Conservation (phyloP, 1,140 invertebrate species). For the Eueides isabella region DNA sequence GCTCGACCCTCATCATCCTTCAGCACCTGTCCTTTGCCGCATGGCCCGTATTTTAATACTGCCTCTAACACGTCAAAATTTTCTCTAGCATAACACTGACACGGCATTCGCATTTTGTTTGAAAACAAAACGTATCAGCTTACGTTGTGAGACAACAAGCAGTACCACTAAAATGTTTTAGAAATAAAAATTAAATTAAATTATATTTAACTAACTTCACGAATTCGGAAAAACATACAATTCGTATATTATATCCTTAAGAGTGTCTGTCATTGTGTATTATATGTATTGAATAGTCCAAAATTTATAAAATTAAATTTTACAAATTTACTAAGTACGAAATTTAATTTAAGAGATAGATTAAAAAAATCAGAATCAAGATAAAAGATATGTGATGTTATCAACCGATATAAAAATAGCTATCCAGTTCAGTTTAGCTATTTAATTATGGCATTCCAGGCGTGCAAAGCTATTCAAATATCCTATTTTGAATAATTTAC, state of each 20-base stretch:
- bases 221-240: background rate
- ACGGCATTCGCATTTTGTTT: slow-evolving; percentile 28
- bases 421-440: too few species aligned
- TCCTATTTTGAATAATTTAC: too few species aligned
- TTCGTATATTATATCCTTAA: too few species aligned
- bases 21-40: slow-evolving; percentile 46
- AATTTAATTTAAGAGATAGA: too few species aligned
- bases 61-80: slow-evolving; percentile 46
- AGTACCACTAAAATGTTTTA: background rate
- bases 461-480: too few species aligned
- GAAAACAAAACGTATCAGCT: slow-evolving; percentile 19
- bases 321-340: too few species aligned
- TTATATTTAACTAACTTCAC: background rate
- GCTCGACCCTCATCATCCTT: slow-evolving; percentile 44
- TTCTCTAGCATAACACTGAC: slow-evolving; percentile 40
- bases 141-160: background rate
- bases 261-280: too few species aligned
- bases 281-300: background rate
- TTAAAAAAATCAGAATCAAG: too few species aligned
- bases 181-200: background rate
- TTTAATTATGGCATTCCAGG: too few species aligned
- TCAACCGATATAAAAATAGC: too few species aligned
- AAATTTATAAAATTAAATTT: too few species aligned
- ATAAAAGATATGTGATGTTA: too few species aligned
- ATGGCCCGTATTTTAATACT: slow-evolving; percentile 36